Conservation (phyloP, 2,888 invertebrate species). For the Hydropsyche betteni region DNA sequence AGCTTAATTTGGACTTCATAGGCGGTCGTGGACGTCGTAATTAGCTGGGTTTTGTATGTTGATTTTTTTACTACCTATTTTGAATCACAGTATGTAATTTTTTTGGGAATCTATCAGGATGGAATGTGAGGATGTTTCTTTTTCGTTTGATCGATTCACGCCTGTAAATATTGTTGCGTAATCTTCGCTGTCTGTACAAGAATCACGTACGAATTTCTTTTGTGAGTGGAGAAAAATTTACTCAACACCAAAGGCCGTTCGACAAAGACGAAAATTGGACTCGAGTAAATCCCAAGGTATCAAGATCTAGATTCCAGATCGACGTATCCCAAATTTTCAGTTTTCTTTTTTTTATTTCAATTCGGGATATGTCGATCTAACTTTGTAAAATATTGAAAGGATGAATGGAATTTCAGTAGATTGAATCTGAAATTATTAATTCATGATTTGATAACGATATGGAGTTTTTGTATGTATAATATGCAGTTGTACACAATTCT, state of each 20-base stretch:
- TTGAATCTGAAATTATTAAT: too few species aligned
- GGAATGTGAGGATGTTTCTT: too few species aligned
- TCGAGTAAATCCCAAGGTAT: not conserved
- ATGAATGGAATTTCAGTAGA: too few species aligned
- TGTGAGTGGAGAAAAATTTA: constrained; percentile 5
- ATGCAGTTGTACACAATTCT: too few species aligned
- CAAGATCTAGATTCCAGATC: not conserved
- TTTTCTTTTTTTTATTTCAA: too few species aligned
- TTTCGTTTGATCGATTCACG: not conserved
- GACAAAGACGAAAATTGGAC: constrained; percentile 1
- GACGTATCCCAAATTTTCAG: too few species aligned
- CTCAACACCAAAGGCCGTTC: not conserved
- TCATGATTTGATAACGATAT: too few species aligned
- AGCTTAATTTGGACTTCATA: constrained; percentile 17
- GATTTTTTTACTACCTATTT: not conserved
- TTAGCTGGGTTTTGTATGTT: not conserved
- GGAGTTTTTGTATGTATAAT: too few species aligned
- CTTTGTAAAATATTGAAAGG: too few species aligned
- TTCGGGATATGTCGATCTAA: too few species aligned
- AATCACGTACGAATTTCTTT: constrained; percentile 12
- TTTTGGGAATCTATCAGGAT: too few species aligned
- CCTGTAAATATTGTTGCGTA: constrained; percentile 1
- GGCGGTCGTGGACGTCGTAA: not conserved
- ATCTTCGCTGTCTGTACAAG: not conserved
- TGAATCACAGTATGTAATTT: not conserved